Base-by-base conservation (phyloP, 2,888 invertebrate species). In the Gymnocheta viridis region DNA sequence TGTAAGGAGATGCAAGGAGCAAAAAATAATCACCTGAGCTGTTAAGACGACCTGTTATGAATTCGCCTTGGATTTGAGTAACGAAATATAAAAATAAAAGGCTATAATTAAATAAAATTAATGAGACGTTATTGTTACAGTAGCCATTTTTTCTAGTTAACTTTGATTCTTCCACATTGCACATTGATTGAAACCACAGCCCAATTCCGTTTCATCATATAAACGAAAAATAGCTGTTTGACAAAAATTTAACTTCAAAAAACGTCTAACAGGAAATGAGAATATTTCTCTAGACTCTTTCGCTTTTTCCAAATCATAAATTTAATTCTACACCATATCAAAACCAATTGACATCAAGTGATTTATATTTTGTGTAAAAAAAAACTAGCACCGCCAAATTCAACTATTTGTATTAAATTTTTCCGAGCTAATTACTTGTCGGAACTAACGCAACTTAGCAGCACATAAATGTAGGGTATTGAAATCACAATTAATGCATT, bases 401-500 rank as follows among this genome's bases (percentile, higher is more conserved):
- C 10, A 22, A 22, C 10, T 10, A 49, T 49, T 22, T 27, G 14
- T n/a, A 54, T n/a, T 54, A 19, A 19, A 44, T 29, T 47, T 47
- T 19, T 17, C 14, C n/a, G 1, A 38, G 32, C 51, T 66, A 54
- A 60, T 73, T 38, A 38, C 10, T 12, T 35, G 47, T 49, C 51
- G 14, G 22, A 29, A 47, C 32, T 32, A 64, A 64, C 19, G n/a
- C 10, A 44, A 35, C 44, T 56, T 24, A 64, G 54, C 4, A 66
- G 47, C 32, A 70, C 14, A 51, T 17, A 44, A 54, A 27, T 60
- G 70, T 79, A 79, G 79, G 79, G 79, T 64, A 81, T 51, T 41
- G 27, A 70, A 58, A 77, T 62, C 17, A 47, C 80, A 81, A 73
- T 78, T 81, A 84, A 81, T 81, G 67, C 51, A 84, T 81, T 84